A percentile compares a stretch with the other conserved stretches of the same genome.
Evolutionary conservation across 2,797 vertebrate genomes (phyloP).

Genomic region (Sebastes kiyomatsui): DNA sequence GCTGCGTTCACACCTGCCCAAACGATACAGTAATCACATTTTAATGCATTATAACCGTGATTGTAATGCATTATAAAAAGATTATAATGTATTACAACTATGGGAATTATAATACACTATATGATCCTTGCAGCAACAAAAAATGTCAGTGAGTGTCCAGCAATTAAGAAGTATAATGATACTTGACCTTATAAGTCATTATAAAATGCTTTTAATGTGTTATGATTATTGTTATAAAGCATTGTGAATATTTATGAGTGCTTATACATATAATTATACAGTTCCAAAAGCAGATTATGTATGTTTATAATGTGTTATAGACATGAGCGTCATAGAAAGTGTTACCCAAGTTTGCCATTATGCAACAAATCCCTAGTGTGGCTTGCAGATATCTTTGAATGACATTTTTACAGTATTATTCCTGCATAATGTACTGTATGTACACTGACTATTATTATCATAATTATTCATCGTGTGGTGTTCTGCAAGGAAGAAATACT

Average conservation of each 20-base stretch:
- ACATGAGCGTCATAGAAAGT: not conserved
- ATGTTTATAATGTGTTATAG: not conserved
- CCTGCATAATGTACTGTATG: not conserved
- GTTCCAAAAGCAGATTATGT: not conserved
- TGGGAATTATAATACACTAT: no score
- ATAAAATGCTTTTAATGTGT: not conserved
- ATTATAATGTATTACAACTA: no score
- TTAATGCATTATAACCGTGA: no score
- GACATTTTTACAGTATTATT: not conserved
- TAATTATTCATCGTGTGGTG: not conserved
- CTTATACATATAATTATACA: not conserved
- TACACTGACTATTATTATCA: not conserved
- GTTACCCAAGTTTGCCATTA: not conserved
- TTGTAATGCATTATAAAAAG: no score
- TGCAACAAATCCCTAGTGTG: not conserved
- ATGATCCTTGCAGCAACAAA: no score
- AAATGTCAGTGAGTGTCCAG: no score
- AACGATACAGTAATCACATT: not conserved
- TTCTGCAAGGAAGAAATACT: not conserved
- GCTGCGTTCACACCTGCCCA: no score
- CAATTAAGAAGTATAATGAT: no score
- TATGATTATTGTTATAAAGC: not conserved
- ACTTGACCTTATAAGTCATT: not conserved
- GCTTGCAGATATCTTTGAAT: not conserved
- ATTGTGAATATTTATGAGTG: not conserved